A percentile compares a stretch with the other conserved stretches of the same genome.
phyloP scores from a whole-genome alignment of 2,797 vertebrate species.

The Leptodon cayanensis region DNA sequence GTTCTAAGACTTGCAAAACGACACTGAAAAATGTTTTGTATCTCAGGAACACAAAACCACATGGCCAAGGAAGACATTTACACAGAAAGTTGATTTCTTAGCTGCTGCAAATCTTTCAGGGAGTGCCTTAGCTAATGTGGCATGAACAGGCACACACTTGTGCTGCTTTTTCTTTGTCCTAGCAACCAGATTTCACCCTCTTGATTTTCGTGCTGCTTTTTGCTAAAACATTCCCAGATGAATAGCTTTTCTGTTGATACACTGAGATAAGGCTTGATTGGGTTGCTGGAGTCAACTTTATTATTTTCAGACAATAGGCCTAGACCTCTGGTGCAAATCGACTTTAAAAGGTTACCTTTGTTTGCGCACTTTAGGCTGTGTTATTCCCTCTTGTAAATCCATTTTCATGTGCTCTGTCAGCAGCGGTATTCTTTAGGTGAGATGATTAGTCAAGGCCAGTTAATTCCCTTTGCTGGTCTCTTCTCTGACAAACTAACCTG shows the following conservation, averaged over 20 bases:
- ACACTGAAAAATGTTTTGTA: background rate
- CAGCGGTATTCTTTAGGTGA: background rate
- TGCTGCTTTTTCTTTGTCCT: background rate
- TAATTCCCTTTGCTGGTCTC: background rate
- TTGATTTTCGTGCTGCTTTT: background rate
- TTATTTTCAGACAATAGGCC: constrained; percentile 41
- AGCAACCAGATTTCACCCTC: background rate
- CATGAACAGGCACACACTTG: background rate
- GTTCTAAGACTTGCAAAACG: background rate
- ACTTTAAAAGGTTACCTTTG: constrained; percentile 46
- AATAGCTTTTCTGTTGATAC: background rate
- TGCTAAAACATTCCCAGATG: background rate
- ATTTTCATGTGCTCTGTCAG: constrained; percentile 17
- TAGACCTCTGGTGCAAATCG: background rate
- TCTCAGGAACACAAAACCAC: background rate
- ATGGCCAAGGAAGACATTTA: background rate
- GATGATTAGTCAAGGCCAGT: constrained; percentile 2
- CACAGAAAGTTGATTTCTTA: background rate
- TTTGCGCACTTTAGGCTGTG: background rate
- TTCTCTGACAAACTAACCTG: background rate
- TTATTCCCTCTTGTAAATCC: background rate
- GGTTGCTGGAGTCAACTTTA: background rate
- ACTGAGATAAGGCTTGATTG: background rate
- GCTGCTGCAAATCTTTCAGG: background rate
- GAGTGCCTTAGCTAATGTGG: background rate